Evolutionary conservation across 2,113 vertebrate species (phyloP).

Genomic region (Lasiurus borealis): DNA sequence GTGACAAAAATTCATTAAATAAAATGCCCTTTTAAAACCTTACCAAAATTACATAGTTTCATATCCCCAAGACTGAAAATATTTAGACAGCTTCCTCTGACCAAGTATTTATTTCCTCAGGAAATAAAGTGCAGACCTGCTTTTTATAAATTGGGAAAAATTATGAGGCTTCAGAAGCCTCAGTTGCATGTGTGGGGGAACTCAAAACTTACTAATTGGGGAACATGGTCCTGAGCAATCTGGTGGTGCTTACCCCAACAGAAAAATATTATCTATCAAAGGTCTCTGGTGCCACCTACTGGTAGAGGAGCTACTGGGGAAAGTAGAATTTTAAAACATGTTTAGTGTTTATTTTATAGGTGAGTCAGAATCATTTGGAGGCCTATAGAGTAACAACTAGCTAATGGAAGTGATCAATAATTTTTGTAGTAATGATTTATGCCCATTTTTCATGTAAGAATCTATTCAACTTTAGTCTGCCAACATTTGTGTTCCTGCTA

Average conservation of each 20-base stretch:
- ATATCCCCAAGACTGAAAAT: neutral
- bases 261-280: neutral
- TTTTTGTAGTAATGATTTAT: neutral
- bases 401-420: constrained; percentile 29
- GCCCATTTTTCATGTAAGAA: neutral
- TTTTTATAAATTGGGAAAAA: neutral
- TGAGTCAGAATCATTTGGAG: neutral
- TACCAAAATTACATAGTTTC: neutral
- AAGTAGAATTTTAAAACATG: neutral
- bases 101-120: constrained; percentile 3
- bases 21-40: constrained; percentile 36
- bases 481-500: neutral
- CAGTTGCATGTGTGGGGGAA: neutral
- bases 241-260: accelerated
- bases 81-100: neutral
- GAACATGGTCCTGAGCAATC: neutral
- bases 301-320: neutral
- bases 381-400: neutral
- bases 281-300: constrained; percentile 66
- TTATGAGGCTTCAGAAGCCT: neutral
- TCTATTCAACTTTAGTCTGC: neutral
- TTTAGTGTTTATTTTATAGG: constrained; percentile 7
- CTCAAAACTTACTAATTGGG: neutral
- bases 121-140: neutral
- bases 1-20: constrained; percentile 48